Percentiles rank a stretch among this genome's conserved stretches.
These are phyloP conservation scores for Creontiades dilutus DNA, from an alignment of 2,888 invertebrate species.

Conservation along the genomic window DNA sequence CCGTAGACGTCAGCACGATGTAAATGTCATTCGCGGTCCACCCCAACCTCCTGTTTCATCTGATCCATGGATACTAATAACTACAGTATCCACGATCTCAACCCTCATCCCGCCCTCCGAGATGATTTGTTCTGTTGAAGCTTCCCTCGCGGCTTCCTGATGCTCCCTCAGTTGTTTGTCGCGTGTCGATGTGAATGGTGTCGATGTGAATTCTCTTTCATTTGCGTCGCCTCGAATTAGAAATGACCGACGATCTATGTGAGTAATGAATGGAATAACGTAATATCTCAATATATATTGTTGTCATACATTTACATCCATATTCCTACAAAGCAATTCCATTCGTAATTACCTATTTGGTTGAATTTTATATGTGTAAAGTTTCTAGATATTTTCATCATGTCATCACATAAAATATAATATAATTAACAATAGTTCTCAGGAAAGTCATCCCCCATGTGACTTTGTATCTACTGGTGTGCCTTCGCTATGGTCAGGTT, in stretches of 20 bases:
- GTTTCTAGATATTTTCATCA: too few species aligned
- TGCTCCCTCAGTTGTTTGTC: not conserved
- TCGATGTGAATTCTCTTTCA: not conserved
- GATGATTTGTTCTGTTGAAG: slow-evolving; percentile 17
- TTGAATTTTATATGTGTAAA: too few species aligned
- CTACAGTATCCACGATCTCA: not conserved
- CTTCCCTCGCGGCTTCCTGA: not conserved
- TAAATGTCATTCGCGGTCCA: not conserved
- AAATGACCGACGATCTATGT: slow-evolving; percentile 13
- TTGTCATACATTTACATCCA: too few species aligned
- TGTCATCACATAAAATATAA: too few species aligned
- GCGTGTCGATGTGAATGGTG: not conserved
- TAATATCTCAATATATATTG: too few species aligned
- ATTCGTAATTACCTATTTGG: too few species aligned
- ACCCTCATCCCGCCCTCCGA: slow-evolving; percentile 31
- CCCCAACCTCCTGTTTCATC: slow-evolving; percentile 5
- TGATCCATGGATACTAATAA: not conserved
- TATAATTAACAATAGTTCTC: too few species aligned
- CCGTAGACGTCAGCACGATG: too few species aligned
- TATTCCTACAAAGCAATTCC: too few species aligned
- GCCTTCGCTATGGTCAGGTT: too few species aligned
- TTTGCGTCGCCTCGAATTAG: not conserved
- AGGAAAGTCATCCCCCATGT: too few species aligned
- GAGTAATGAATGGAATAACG: not conserved
- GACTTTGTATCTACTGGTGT: too few species aligned